Evolutionary conservation across 2,797 vertebrate species (phyloP), one percentile per base, ranked within the genome.

Genomic region (Sebastes cheni): DNA sequence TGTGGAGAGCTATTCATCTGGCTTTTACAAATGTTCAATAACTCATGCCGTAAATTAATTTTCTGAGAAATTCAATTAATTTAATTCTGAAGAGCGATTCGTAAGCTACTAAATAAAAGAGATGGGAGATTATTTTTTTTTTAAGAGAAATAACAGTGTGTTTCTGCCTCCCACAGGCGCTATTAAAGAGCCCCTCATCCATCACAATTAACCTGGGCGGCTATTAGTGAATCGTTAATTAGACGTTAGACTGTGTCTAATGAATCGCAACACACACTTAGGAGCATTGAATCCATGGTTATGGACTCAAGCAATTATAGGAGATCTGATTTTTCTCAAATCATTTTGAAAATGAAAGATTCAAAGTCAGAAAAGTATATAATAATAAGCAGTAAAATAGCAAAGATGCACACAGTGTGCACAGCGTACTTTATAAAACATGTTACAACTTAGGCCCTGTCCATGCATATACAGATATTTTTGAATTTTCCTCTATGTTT

Each of bases 121-220:
- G 42, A 88, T 67, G 30, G 18, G 10, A 60, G 65, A 80, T 74
- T 85, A 27, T 77, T 50, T 20, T 84, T 79, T 90, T 50, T n/a
- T n/a, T n/a, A n/a, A n/a, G n/a, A n/a, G n/a, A 85, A 87, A 88
- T 86, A 84, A 83, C 68, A 5, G 58, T 55, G 81, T 89, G 34
- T 89, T 81, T 70, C 34, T 69, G 55, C 69, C 59, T 88, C 86
- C 77, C 75, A 1, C 52, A 76, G 79, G 80, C 62, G 71, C 86
- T 58, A 66, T 92, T 89, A 84, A 75, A 82, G 55, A 88, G 82
- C 52, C 62, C 0, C 34, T 76, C 83, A 89, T 94, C 90, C 85
- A 93, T 95, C 92, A 94, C 82, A 86, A 92, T 94, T 93, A 94
- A 93, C 91, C 89, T 88, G 72, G 71, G 74, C 1, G 7, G 72